Evolutionary conservation across 2,797 vertebrate species (phyloP).

Genomic region (Leptatherina wallacei): DNA sequence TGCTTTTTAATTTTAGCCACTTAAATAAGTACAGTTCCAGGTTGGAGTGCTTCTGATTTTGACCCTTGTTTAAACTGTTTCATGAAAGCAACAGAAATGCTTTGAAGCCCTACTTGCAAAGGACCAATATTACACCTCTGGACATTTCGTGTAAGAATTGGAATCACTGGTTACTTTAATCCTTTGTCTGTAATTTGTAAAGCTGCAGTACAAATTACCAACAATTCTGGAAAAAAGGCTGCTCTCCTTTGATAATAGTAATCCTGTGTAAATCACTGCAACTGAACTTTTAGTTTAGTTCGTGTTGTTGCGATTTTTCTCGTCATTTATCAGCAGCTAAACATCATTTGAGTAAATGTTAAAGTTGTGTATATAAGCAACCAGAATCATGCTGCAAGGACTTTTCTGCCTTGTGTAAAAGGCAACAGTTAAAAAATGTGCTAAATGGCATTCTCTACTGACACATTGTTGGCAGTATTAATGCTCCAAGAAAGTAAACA

Average conservation of each 20-base stretch:
- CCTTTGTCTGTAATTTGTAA: conserved; percentile 47
- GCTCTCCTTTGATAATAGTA: conserved; percentile 35
- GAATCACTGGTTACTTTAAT: conserved; percentile 39
- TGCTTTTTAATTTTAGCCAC: conserved; percentile 34
- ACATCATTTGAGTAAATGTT: background rate
- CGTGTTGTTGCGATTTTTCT: background rate
- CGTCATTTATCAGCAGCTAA: background rate
- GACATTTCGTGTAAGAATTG: conserved; percentile 39
- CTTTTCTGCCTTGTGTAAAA: too few species aligned
- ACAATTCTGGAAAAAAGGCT: background rate
- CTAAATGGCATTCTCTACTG: background rate
- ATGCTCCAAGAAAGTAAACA: conserved; percentile 5
- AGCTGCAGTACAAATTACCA: conserved; percentile 28
- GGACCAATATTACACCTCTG: conserved; percentile 34
- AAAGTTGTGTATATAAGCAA: background rate
- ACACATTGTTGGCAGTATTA: conserved; percentile 3
- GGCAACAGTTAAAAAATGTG: background rate
- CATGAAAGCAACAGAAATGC: conserved; percentile 41
- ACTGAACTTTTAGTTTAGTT: background rate
- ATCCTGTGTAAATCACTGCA: conserved; percentile 27
- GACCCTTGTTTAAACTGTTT: conserved; percentile 20
- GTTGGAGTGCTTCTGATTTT: conserved; percentile 19
- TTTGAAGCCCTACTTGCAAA: conserved; percentile 42
- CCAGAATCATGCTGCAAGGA: background rate
- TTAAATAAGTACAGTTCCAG: conserved; percentile 12